Conservation (phyloP, 2,797 vertebrate species). For the Pseudomugil tenellus region DNA sequence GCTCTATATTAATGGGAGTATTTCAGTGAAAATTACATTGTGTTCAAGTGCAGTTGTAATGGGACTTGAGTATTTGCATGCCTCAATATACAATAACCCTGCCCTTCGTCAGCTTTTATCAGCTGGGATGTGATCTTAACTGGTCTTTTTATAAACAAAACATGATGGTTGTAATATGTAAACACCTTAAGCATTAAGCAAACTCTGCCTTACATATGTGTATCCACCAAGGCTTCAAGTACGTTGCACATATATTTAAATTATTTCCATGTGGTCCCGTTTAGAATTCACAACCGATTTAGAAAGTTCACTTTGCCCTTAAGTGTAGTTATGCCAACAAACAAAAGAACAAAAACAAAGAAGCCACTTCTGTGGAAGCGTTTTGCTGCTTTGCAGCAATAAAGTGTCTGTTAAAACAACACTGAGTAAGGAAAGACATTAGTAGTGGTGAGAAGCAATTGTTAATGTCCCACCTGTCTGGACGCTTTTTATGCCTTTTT, state of each 20-base stretch:
- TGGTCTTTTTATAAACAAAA: constrained; percentile 45
- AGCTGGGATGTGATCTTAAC: constrained; percentile 39
- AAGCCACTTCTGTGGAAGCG: no score
- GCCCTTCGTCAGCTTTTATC: constrained; percentile 23
- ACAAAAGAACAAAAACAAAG: no score
- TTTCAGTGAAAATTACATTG: constrained; percentile 29
- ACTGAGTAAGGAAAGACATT: no score
- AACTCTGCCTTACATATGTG: constrained; percentile 42
- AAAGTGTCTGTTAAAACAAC: no score
- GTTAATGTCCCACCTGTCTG: no score
- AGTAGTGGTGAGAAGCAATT: no score
- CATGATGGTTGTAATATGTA: constrained; percentile 36
- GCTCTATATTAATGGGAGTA: constrained; percentile 10
- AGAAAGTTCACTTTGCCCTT: no score
- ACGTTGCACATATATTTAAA: constrained; percentile 33
- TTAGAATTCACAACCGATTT: neutral
- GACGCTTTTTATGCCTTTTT: no score
- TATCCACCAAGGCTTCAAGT: constrained; percentile 33
- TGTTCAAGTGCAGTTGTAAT: constrained; percentile 42
- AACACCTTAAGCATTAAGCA: constrained; percentile 41
- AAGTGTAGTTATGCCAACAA: no score
- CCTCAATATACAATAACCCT: constrained; percentile 45
- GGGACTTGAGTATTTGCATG: constrained; percentile 46
- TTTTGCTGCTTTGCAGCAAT: no score
- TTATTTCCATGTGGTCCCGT: constrained; percentile 26